A percentile compares a stretch with the other conserved stretches of the same genome.
These are phyloP conservation scores for Euura lappo DNA, from an alignment of 1,140 invertebrate genomes.

Conservation along the genomic window DNA sequence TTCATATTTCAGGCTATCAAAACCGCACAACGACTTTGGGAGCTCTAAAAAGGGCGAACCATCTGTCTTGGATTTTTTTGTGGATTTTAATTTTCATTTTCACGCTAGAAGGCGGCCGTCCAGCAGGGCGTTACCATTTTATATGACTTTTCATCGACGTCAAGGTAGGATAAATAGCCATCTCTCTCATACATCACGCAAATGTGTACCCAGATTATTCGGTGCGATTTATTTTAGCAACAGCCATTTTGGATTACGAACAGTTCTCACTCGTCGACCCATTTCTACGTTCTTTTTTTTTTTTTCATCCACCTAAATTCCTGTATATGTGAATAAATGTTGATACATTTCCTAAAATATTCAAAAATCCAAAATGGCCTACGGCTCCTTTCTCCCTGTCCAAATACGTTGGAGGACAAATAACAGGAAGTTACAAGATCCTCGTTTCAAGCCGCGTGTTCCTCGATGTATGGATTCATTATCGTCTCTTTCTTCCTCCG, in stretches of 20 bases:
- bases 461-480: too few species aligned
- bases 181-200: not conserved
- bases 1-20: constrained; percentile 9
- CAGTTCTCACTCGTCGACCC: not conserved
- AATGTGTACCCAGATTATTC: not conserved
- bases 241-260: constrained; percentile 3
- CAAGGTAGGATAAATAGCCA: constrained; percentile 64
- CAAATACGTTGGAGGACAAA: too few species aligned
- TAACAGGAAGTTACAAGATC: too few species aligned
- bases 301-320: too few species aligned
- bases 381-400: too few species aligned
- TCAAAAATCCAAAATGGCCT: too few species aligned
- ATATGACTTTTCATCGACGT: constrained; percentile 83
- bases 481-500: too few species aligned
- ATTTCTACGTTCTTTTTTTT: too few species aligned
- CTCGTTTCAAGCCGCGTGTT: too few species aligned
- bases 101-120: constrained; percentile 66
- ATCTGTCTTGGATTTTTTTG: constrained; percentile 47
- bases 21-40: constrained; percentile 26
- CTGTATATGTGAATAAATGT: too few species aligned
- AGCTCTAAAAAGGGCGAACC: constrained; percentile 48
- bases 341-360: too few species aligned
- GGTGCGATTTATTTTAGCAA: not conserved
- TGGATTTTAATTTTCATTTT: constrained; percentile 51
- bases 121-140: constrained; percentile 82